Evolutionary conservation across 1,140 invertebrate species (phyloP).

Genomic region (Meloidogyne exigua): DNA sequence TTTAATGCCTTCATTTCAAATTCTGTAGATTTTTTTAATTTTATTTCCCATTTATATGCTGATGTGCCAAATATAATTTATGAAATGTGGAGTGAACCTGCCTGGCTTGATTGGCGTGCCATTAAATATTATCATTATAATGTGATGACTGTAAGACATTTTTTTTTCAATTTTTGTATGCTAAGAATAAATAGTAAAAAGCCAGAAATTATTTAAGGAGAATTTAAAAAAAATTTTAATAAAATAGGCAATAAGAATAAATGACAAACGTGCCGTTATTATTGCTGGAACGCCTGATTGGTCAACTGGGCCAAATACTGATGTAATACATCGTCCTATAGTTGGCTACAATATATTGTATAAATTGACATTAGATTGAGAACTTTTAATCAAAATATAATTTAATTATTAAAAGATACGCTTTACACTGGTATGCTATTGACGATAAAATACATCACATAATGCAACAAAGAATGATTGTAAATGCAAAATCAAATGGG

Average conservation of each 20-base stretch:
- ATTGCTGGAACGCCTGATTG: not conserved
- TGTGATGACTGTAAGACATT: not conserved
- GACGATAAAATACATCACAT: not conserved
- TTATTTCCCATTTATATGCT: not conserved
- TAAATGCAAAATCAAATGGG: not conserved
- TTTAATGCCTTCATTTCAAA: not conserved
- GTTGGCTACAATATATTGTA: not conserved
- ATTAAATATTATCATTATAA: slow-evolving; percentile 2
- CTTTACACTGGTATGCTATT: slow-evolving; percentile 1
- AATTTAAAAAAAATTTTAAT: too few relatives aligned
- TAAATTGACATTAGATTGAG: too few relatives aligned
- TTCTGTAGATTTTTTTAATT: not conserved
- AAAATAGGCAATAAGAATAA: not conserved
- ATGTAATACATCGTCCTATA: not conserved
- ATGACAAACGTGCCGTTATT: not conserved
- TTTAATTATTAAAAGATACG: not conserved
- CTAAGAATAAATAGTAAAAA: too few relatives aligned
- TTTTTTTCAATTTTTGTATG: not conserved
- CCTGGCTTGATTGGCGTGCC: not conserved
- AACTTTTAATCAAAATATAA: too few relatives aligned
- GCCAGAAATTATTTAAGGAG: too few relatives aligned
- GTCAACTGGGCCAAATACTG: not conserved
- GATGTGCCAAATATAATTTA: not conserved
- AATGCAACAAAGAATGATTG: not conserved
- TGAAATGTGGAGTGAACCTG: slow-evolving; percentile 1